These are phyloP conservation scores for Opisthocomus hoazin DNA, from an alignment of 2,113 vertebrate species.

Conservation along the genomic window DNA sequence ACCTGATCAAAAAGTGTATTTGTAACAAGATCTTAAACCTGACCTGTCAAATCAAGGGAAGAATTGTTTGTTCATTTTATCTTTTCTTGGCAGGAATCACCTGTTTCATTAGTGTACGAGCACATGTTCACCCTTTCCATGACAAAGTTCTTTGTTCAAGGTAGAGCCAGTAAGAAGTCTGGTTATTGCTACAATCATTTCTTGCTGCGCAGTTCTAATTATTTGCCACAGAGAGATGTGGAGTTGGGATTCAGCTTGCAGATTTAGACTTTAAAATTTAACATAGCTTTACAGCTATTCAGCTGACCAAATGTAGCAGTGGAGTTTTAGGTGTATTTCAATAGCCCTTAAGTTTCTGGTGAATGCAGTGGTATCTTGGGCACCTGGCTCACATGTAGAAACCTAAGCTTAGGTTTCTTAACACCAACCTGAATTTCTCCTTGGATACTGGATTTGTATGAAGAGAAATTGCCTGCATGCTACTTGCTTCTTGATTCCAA, in stretches of 20 bases:
- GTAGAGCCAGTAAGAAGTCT: neutral
- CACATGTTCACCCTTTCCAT: neutral
- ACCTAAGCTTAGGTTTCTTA: neutral
- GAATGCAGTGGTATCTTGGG: neutral
- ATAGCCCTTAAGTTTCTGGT: neutral
- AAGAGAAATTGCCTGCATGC: neutral
- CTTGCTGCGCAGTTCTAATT: neutral
- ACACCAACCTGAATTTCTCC: neutral
- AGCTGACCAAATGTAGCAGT: neutral
- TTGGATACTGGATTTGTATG: neutral
- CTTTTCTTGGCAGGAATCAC: neutral
- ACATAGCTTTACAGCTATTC: neutral
- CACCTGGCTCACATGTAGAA: neutral
- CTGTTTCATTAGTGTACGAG: neutral
- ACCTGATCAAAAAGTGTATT: neutral
- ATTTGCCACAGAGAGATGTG: neutral
- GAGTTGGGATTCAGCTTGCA: neutral
- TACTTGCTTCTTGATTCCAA: neutral
- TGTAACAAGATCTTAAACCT: slow-evolving; percentile 15
- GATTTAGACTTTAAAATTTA: neutral
- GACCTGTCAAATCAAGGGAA: neutral
- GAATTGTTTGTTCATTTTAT: neutral
- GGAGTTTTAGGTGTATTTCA: neutral
- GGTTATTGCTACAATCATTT: neutral
- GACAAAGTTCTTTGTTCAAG: neutral